Base-by-base conservation (phyloP, 2,888 invertebrate species). In the Drosophila nr. perissopoda region DNA sequence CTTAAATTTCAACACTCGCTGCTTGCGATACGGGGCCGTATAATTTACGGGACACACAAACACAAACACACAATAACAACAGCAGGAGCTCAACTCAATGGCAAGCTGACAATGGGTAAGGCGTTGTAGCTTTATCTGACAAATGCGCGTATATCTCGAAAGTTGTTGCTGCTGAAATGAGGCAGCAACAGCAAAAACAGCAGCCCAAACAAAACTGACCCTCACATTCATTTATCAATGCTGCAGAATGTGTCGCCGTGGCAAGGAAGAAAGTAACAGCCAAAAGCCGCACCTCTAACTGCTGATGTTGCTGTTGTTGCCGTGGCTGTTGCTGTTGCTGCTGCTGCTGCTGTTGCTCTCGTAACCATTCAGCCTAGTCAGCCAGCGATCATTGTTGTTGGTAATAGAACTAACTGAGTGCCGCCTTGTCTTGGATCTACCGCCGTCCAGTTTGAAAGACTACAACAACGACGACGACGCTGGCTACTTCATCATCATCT, bases 151-250 rank as follows among this genome's bases (percentile, higher is more conserved):
- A 83, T 84, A 85, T 85, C 85, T 85, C 64, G 89, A 85, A 85
- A 85, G 85, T 88, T 84, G 80, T 65, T 82, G 83, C 72, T 75
- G 83, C 81, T 60, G 71, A 60, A 66, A 66, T 71, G 73, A 31
- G 64, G 70, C 73, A 59, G 74, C 70, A 65, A 46, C 58, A 60
- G 42, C 57, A 52, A 46, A 18, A 63, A 36, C 53, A 54, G 46
- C 63, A 53, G 52, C 63, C 33, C 34, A 72, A 85, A 81, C 75
- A 72, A 74, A 85, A 89, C 89, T 85, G 85, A 85, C 89, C 85
- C 89, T 89, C 89, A 83, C 90, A 87, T 87, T 87, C 90, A 87
- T 87, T 87, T 87, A 90, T 90, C 87, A 87, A 89, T 80, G 83
- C 79, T 65, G 62, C 57, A 57, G 76, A 89, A 89, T 87, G 67